phyloP scores from a whole-genome alignment of 2,113 vertebrate genomes.

The Pavo muticus region DNA sequence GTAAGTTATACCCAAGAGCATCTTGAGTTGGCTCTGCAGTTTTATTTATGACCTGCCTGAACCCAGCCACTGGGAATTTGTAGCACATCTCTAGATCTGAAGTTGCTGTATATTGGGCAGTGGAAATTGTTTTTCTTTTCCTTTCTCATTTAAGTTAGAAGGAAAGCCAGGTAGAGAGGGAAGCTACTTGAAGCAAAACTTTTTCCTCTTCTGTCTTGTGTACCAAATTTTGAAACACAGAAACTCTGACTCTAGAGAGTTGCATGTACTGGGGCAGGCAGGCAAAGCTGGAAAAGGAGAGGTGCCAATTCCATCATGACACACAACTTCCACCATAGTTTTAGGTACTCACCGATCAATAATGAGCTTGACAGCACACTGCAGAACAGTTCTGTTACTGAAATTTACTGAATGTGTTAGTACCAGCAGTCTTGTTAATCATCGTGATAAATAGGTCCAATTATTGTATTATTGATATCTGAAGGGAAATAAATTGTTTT shows the following conservation, averaged over 20 bases:
- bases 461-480: not conserved
- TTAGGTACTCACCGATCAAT: not conserved
- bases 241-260: not conserved
- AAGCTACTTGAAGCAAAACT: not conserved
- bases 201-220: not conserved
- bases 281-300: not conserved
- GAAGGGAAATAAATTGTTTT: not conserved
- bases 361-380: not conserved
- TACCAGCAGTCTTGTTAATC: not conserved
- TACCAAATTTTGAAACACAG: not conserved
- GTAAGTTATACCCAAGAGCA: conserved; percentile 44
- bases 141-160: not conserved
- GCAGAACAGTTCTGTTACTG: not conserved
- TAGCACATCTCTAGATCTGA: conserved; percentile 13
- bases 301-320: not conserved
- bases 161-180: not conserved
- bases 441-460: not conserved
- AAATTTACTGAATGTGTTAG: not conserved
- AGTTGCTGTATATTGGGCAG: not conserved
- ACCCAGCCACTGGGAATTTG: conserved; percentile 41
- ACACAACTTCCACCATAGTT: not conserved
- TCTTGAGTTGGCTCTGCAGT: conserved; percentile 9
- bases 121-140: not conserved
- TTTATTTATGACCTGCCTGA: conserved; percentile 55
- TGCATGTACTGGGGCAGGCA: not conserved